Evolutionary conservation across 2,113 vertebrate genomes (phyloP).

Genomic region (Tychaedon coryphoeus): DNA sequence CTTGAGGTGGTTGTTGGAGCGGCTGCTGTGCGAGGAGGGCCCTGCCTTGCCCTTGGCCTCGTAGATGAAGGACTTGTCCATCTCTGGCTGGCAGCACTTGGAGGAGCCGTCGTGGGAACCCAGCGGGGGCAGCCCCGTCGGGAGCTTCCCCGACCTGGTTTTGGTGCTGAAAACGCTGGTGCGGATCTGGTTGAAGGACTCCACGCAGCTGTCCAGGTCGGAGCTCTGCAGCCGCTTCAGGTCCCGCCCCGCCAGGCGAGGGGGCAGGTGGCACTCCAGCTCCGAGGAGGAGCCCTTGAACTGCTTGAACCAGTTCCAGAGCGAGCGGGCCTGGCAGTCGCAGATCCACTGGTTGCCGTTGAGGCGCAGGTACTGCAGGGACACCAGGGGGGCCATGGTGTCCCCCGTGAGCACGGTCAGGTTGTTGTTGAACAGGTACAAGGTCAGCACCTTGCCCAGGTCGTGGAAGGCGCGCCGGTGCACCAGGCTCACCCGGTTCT

Average conservation of each 20-base stretch:
- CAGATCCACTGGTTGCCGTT: conserved; percentile 98
- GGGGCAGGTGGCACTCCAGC: conserved; percentile 87
- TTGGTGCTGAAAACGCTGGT: conserved; percentile 84
- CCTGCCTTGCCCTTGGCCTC: conserved; percentile 82
- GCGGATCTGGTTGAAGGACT: conserved; percentile 78
- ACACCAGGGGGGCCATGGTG: conserved; percentile 84
- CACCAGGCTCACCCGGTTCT: conserved; percentile 87
- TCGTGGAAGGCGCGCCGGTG: conserved; percentile 87
- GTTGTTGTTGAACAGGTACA: conserved; percentile 97
- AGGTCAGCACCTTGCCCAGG: conserved; percentile 89
- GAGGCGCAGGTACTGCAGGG: conserved; percentile 92
- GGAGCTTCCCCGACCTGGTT: conserved; percentile 76
- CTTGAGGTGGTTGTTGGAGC: conserved; percentile 86
- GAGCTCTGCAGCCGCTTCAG: conserved; percentile 84
- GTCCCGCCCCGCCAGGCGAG: conserved; percentile 82
- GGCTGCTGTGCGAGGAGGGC: conserved; percentile 79
- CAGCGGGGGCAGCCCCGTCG: conserved; percentile 74
- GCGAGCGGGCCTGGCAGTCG: conserved; percentile 89
- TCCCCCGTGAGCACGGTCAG: conserved; percentile 87
- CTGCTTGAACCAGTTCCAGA: conserved; percentile 96
- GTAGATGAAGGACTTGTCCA: conserved; percentile 88
- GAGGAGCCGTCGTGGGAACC: conserved; percentile 55
- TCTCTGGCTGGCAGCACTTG: conserved; percentile 89
- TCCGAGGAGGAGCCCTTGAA: conserved; percentile 96
- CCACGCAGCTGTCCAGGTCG: conserved; percentile 87